Evolutionary conservation across 1,140 invertebrate genomes (phyloP), one percentile per base, ranked within the genome.

Genomic region (Bombus affinis): DNA sequence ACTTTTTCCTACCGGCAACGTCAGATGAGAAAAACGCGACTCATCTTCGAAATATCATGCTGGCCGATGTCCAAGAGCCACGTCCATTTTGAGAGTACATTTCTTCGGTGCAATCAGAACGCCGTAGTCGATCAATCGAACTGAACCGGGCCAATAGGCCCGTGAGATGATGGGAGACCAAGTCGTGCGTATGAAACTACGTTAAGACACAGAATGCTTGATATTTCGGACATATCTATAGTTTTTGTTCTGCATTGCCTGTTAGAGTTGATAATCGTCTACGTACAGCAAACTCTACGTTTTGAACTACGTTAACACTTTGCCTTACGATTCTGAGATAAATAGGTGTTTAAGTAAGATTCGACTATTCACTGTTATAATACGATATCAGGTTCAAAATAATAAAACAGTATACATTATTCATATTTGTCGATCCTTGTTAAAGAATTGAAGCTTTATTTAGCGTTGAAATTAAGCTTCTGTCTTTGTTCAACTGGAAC

Each of bases 41-140:
- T 85, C 68, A 80, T 78, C 75, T 47, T 79, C 71, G 78, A 81
- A 86, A 86, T 86, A 88, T 88, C 86, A 88, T 88, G 86, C 83
- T 88, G 86, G 86, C 78, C 78, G 53, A 35, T 28, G 71, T 75
- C 86, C 86, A 88, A 86, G 28, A 22, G 65, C 70, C 70, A 25
- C 83, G 75, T 80, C 53, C 70, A 57, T 68, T 53, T 28, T 68
- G 22, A 37, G 37, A 62, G 77, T 72, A 68, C 53, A 85, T 80
- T 85, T 65, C 76, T 42, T 32, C 53, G 68, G 53, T 62, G 42
- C 42, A 77, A 83, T 83, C 81, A 28, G 44, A 62, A 22, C 42
- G 13, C 28, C 32, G 42, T 81, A 59, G 44, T 57, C 68, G 77
- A 81, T 65, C 35, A 66, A 80, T 62, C 77, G 44, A 59, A 13